A percentile compares a stretch with the other conserved stretches of the same genome.
Evolutionary conservation across 2,888 invertebrate species (phyloP).

Genomic region (Macrophya alboannulata): DNA sequence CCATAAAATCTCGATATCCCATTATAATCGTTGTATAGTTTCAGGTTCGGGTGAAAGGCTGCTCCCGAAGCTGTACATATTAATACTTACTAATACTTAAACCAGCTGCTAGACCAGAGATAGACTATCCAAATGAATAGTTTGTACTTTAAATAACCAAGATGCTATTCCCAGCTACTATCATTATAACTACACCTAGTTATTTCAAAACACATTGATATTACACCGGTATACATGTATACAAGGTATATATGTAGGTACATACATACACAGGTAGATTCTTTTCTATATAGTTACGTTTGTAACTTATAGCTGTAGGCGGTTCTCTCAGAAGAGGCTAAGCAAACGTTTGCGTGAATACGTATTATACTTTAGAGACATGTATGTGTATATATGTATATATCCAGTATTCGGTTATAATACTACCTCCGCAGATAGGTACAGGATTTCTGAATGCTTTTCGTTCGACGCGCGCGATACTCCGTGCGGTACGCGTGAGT

Average conservation of each 20-base stretch:
- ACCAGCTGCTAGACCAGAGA: conserved; percentile 12
- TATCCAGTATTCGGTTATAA: neutral
- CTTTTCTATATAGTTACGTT: neutral
- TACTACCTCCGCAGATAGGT: neutral
- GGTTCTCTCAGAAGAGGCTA: neutral
- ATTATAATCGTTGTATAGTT: conserved; percentile 16
- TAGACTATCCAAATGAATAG: conserved; percentile 29
- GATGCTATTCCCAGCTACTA: conserved; percentile 3
- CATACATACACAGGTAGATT: neutral
- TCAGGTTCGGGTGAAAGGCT: conserved; percentile 22
- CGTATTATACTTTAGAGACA: neutral
- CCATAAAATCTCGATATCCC: neutral
- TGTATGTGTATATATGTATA: neutral
- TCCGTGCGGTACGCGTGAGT: conserved; percentile 74
- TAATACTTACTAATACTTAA: neutral
- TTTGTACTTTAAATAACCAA: conserved; percentile 6
- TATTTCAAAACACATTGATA: neutral
- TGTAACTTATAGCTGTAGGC: neutral
- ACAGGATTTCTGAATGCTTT: conserved; percentile 51
- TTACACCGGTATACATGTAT: neutral
- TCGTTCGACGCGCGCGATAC: conserved; percentile 53
- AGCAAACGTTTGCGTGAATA: neutral
- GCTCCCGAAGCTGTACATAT: no score
- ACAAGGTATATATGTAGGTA: neutral
- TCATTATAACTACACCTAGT: conserved; percentile 11